Evolutionary conservation across 2,113 vertebrate species (phyloP), one percentile per base, ranked within the genome.

Genomic region (Spheniscus mendiculus): DNA sequence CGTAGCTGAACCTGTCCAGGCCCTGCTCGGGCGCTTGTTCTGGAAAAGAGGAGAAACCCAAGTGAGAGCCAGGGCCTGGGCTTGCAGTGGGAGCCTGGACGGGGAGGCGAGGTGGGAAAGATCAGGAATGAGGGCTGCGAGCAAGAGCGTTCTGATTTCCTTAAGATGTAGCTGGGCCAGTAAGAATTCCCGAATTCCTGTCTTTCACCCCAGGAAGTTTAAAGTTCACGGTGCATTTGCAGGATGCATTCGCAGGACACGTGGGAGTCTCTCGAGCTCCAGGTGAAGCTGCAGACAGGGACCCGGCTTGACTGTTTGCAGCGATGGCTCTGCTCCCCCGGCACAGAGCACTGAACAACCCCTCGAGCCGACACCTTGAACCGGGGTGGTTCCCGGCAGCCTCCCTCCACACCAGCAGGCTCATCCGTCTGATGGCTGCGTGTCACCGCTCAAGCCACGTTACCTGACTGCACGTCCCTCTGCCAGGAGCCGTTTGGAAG

Each of bases 1-100:
- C 97, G 0, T 98, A 98, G 83, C 93, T 97, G 93, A 98, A 98
- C 66, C 93, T 72, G 93, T 95, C 95, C 72, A 7, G 44, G 69
- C 72, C 93, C 90, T 92, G 83, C 91, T 97, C 80, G 0, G 95
- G 92, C 3, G 4, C 81, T 81, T 83, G 96, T 42, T 94, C 97
- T 98, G 96, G 52, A 70, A 92, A 72, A 96, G 61, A 94, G 70
- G 72, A 72, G 66, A 91, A 72, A 87, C 14, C 5, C 29, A 34
- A 10, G 53, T 94, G 80, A 90, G 83, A 91, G 44, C 30, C 74
- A 10, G 26, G 11, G 66, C 66, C 47, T 19, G 73, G 59, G 53
- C 26, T 80, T 3, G 0, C 1, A 1, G 5, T 0, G 40, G 2
- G 55, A 0, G 2, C 13, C 49, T 8, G 61, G 42, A 17, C 0